These are phyloP conservation scores for Agonopterix arenella DNA, from an alignment of 2,888 invertebrate genomes.

Conservation along the genomic window DNA sequence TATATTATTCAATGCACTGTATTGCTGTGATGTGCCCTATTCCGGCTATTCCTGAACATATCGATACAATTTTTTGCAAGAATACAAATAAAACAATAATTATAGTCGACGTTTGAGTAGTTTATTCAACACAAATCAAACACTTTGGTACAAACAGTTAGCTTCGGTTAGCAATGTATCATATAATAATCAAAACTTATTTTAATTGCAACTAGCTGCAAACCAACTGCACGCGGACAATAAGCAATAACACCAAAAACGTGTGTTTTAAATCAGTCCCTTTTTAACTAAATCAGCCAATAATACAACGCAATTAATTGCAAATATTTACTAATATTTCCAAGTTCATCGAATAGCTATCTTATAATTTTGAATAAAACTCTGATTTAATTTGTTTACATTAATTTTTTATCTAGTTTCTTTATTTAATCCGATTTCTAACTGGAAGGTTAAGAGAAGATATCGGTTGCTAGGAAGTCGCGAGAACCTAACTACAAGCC, in stretches of 20 bases:
- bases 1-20: no score
- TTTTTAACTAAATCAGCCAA: slow-evolving; percentile 2
- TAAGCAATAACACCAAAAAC: slow-evolving; percentile 47
- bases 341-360: slow-evolving; percentile 27
- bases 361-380: slow-evolving; percentile 40
- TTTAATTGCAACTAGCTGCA: slow-evolving; percentile 45
- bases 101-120: slow-evolving; percentile 61
- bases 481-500: slow-evolving; percentile 70
- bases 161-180: slow-evolving; percentile 56
- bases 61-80: not conserved
- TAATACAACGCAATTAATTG: not conserved
- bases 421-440: slow-evolving; percentile 50
- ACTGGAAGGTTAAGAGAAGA: slow-evolving; percentile 70
- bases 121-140: slow-evolving; percentile 77
- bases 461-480: slow-evolving; percentile 70
- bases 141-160: slow-evolving; percentile 77
- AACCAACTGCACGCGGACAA: slow-evolving; percentile 51
- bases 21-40: no score
- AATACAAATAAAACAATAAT: slow-evolving; percentile 6
- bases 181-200: slow-evolving; percentile 39
- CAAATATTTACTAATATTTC: not conserved
- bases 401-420: slow-evolving; percentile 47
- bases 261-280: slow-evolving; percentile 21
- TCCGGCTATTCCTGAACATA: not conserved
- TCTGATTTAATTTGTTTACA: slow-evolving; percentile 48